These are phyloP conservation scores for Tortrix viridana DNA, from an alignment of 2,888 invertebrate genomes.

Conservation along the genomic window DNA sequence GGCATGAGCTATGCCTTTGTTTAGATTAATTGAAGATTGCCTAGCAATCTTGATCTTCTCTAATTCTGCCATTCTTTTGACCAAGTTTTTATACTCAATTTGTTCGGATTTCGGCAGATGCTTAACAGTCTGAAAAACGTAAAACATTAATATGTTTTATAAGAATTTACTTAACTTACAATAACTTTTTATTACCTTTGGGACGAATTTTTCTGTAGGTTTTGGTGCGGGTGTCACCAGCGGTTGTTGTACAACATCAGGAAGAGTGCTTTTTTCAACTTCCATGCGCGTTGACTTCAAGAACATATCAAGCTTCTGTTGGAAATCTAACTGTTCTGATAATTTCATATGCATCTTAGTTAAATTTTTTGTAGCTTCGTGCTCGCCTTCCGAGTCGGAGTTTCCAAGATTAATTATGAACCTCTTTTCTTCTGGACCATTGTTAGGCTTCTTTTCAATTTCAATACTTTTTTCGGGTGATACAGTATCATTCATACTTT, in stretches of 20 bases:
- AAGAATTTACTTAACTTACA: neutral
- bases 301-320: slow-evolving; percentile 73
- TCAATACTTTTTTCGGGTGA: slow-evolving; percentile 39
- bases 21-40: slow-evolving; percentile 57
- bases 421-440: slow-evolving; percentile 63
- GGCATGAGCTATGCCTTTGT: slow-evolving; percentile 43
- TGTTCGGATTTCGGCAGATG: slow-evolving; percentile 79
- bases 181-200: slow-evolving; percentile 60
- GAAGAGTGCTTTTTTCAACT: slow-evolving; percentile 65
- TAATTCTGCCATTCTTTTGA: slow-evolving; percentile 78
- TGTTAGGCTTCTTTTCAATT: slow-evolving; percentile 42
- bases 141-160: too few relatives aligned
- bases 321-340: slow-evolving; percentile 72
- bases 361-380: slow-evolving; percentile 79
- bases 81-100: slow-evolving; percentile 76
- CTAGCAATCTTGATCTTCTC: slow-evolving; percentile 77
- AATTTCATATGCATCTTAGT: slow-evolving; percentile 80
- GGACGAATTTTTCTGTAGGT: slow-evolving; percentile 67
- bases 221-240: slow-evolving; percentile 46
- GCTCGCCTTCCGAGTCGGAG: slow-evolving; percentile 79
- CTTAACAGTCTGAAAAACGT: slow-evolving; percentile 67
- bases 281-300: slow-evolving; percentile 74
- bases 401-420: slow-evolving; percentile 75
- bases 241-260: slow-evolving; percentile 62
- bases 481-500: slow-evolving; percentile 44